Evolutionary conservation across 92 coral and sea anemone genomes (phyloP).

Genomic region (Zoanthus gigantus): DNA sequence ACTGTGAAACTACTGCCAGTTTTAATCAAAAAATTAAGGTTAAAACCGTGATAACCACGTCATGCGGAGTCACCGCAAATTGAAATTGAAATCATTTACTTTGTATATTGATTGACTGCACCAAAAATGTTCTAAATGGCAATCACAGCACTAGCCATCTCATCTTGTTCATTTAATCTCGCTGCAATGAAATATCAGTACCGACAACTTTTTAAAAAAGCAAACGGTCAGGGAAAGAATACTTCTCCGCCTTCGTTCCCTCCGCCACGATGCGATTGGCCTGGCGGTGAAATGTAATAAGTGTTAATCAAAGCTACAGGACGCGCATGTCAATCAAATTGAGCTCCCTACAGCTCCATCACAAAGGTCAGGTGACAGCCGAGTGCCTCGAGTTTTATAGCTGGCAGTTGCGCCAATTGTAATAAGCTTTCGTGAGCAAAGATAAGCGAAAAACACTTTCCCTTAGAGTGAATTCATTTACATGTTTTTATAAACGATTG

Average conservation of each 20-base stretch:
- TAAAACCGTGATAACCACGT: slow-evolving; percentile 13
- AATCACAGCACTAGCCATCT: background rate
- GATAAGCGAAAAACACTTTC: slow-evolving; percentile 65
- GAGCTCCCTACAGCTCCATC: slow-evolving; percentile 61
- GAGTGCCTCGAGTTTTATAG: slow-evolving; percentile 56
- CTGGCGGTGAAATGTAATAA: slow-evolving; percentile 80
- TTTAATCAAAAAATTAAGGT: slow-evolving; percentile 62
- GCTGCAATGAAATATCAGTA: slow-evolving; percentile 27
- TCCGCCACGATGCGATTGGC: slow-evolving; percentile 72
- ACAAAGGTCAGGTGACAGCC: slow-evolving; percentile 63
- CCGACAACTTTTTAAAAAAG: slow-evolving; percentile 14
- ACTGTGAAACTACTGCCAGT: slow-evolving; percentile 80
- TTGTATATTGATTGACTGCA: background rate
- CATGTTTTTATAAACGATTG: slow-evolving; percentile 72
- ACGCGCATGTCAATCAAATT: slow-evolving; percentile 80
- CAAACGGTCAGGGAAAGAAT: slow-evolving; percentile 40
- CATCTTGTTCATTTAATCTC: background rate
- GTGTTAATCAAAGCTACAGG: slow-evolving; percentile 80
- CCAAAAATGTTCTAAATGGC: background rate
- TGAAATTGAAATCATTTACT: background rate
- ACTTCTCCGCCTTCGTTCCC: slow-evolving; percentile 62
- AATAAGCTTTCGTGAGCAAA: slow-evolving; percentile 69
- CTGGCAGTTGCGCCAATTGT: slow-evolving; percentile 62
- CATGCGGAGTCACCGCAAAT: background rate
- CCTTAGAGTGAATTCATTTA: slow-evolving; percentile 63